Evolutionary conservation across 2,113 vertebrate species (phyloP), one percentile per base, ranked within the genome.

Genomic region (Chlamydotis undulata): DNA sequence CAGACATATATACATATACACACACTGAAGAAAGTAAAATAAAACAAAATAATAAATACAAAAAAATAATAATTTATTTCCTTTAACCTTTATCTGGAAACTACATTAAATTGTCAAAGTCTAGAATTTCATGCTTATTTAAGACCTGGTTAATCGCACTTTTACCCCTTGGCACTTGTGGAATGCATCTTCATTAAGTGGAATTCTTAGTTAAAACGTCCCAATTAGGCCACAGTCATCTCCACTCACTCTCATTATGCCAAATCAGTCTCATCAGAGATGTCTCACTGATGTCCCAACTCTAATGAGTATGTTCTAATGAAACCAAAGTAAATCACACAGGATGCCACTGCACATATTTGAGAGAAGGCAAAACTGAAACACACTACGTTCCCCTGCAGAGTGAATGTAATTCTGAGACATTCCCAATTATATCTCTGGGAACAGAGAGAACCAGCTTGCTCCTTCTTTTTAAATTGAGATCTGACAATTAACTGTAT

Each of bases 221-320:
- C 80, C 73, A 86, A 7, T 81, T 70, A 81, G 35, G 37, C 50
- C 37, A 57, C 41, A 86, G 76, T 39, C 25, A 57, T 56, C 47
- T 56, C 60, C 35, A 39, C 43, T 92, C 29, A 52, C 41, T 80
- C 55, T 81, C 60, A 59, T 78, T 94, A 87, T 35, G 35, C 26
- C 80, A 83, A 55, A 94, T 45, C 77, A 91, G 33, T 60, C 80
- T 91, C 94, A 90, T 47, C 59, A 94, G 89, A 92, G 89, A 71
- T 87, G 60, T 89, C 47, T 23, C 76, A 83, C 33, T 68, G 60
- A 68, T 53, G 41, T 33, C 50, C 35, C 35, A 39, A 33, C 52
- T 75, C 23, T 12, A 83, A 15, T 65, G 91, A 90, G 25, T 39
- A 43, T 78, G 37, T 64, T 78, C 64, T 55, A 88, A 78, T 22